These are phyloP conservation scores for Liopterus haemorrhoidalis DNA, from an alignment of 2,888 invertebrate species.

Conservation along the genomic window DNA sequence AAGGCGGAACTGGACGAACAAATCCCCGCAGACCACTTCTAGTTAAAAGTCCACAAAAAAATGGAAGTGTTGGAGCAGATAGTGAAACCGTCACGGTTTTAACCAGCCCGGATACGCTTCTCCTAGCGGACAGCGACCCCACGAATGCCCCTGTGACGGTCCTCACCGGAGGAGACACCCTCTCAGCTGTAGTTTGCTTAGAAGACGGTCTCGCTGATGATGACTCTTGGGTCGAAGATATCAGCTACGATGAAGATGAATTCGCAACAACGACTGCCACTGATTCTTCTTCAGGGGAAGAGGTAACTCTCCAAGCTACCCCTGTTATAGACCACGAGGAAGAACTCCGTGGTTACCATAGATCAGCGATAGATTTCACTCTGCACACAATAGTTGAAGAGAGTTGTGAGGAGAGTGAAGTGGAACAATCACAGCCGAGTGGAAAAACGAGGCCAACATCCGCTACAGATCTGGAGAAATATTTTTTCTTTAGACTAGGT, in stretches of 20 bases:
- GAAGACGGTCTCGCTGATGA: constrained; percentile 86
- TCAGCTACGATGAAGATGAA: constrained; percentile 71
- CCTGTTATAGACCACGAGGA: constrained; percentile 65
- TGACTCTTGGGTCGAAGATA: constrained; percentile 87
- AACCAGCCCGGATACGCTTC: constrained; percentile 29
- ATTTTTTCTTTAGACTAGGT: constrained; percentile 81
- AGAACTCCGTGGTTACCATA: constrained; percentile 74
- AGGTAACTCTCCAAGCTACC: constrained; percentile 53
- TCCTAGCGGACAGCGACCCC: constrained; percentile 35
- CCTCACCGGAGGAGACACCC: constrained; percentile 63
- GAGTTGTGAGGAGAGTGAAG: constrained; percentile 89
- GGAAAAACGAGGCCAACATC: constrained; percentile 64
- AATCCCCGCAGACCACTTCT: constrained; percentile 27
- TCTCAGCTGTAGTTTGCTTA: constrained; percentile 66
- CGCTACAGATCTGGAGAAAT: constrained; percentile 82
- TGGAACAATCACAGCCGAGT: constrained; percentile 54
- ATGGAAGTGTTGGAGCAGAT: constrained; percentile 25
- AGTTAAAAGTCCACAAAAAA: constrained; percentile 8
- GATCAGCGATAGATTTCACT: constrained; percentile 80
- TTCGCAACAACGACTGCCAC: constrained; percentile 55
- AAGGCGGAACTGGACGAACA: constrained; percentile 28
- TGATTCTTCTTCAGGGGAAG: constrained; percentile 64
- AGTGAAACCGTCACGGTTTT: constrained; percentile 22
- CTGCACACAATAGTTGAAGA: constrained; percentile 91
- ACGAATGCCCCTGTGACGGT: constrained; percentile 50